Percentiles rank a stretch among this genome's conserved stretches.
Evolutionary conservation across 1,140 invertebrate genomes (phyloP).

Genomic region (Cotesia glomerata): DNA sequence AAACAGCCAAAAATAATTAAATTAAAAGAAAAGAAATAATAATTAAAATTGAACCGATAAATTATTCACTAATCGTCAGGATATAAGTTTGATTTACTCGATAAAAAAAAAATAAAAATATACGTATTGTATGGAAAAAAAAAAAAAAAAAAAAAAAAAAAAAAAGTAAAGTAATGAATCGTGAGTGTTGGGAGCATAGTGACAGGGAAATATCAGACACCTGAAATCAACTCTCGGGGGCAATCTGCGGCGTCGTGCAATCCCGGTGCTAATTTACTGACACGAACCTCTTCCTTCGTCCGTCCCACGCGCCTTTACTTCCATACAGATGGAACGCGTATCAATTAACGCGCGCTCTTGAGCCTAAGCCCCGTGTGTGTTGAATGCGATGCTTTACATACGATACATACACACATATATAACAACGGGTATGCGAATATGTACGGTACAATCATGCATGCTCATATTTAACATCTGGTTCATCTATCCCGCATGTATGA

Average conservation of each 20-base stretch:
- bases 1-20: too few relatives aligned
- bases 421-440: background rate
- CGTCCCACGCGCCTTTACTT: slow-evolving; percentile 18
- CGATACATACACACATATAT: background rate
- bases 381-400: background rate
- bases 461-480: background rate
- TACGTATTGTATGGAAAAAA: background rate
- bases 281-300: slow-evolving; percentile 13
- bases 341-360: slow-evolving; percentile 38
- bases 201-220: slow-evolving; percentile 19
- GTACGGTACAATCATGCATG: background rate
- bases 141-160: background rate
- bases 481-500: background rate
- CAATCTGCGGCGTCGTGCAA: slow-evolving; percentile 23
- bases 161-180: background rate
- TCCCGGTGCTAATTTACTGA: slow-evolving; percentile 23
- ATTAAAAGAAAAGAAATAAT: too few relatives aligned
- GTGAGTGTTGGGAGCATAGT: background rate
- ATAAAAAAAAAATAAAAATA: too few relatives aligned
- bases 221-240: slow-evolving; percentile 23
- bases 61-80: background rate
- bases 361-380: background rate
- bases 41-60: too few relatives aligned
- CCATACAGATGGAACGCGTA: slow-evolving; percentile 26
- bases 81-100: background rate